These are phyloP conservation scores for Pelagia noctiluca DNA, from an alignment of 30 jellyfish, hydroid and myxozoan genomes.

Conservation along the genomic window DNA sequence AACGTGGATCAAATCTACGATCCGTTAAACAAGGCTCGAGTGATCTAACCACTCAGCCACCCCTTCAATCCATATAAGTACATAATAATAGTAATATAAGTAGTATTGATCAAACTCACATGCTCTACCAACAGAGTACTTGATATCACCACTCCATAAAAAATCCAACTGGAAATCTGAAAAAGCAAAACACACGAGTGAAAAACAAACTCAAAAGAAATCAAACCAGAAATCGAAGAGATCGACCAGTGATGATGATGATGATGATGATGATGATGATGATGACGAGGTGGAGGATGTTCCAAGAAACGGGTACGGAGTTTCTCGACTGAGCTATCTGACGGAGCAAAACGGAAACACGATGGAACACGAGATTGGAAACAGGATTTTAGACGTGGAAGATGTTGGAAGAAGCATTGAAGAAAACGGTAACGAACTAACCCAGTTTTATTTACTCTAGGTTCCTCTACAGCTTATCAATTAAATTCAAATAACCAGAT, in stretches of 20 bases:
- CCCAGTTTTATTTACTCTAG: too few species aligned
- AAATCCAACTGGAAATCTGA: conserved; percentile 15
- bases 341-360: conserved; percentile 90
- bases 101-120: too few species aligned
- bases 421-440: conserved; percentile 47
- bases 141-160: conserved; percentile 30
- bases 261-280: conserved; percentile 64
- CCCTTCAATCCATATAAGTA: too few species aligned
- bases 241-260: conserved; percentile 32
- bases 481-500: too few species aligned
- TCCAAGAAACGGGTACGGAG: conserved; percentile 88
- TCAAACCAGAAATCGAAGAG: conserved; percentile 7
- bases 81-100: too few species aligned
- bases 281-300: conserved; percentile 58
- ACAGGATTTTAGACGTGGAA: conserved; percentile 79
- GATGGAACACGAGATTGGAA: conserved; percentile 73
- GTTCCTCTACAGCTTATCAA: too few species aligned
- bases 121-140: conserved; percentile 51
- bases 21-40: too few species aligned
- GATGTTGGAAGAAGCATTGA: conserved; percentile 89
- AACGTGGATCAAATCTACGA: too few species aligned
- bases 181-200: not conserved
- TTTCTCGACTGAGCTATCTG: conserved; percentile 81
- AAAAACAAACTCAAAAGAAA: not conserved
- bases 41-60: too few species aligned